Evolutionary conservation across 2,888 invertebrate species (phyloP).

Genomic region (Lycophotia porphyrea): DNA sequence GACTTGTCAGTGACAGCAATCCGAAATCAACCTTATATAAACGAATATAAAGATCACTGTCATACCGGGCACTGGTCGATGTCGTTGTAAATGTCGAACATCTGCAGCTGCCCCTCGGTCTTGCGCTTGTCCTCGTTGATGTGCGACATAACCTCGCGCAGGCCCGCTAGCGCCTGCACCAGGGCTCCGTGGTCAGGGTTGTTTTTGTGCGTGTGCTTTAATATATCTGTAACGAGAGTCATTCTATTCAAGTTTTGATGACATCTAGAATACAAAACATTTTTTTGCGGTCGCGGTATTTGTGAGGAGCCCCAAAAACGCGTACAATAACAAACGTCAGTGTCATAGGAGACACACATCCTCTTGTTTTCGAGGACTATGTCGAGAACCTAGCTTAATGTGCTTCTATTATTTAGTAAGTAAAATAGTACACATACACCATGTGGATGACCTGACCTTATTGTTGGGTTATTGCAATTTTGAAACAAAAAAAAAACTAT

Average conservation of each 20-base stretch:
- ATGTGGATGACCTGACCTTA: not conserved
- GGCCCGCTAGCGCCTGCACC: constrained; percentile 95
- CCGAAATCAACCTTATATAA: not conserved
- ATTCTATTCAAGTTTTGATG: not conserved
- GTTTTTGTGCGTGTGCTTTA: constrained; percentile 96
- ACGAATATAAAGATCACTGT: not conserved
- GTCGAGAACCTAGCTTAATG: not conserved
- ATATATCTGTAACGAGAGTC: constrained; percentile 92
- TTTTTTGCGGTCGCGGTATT: no score
- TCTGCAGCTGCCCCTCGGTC: constrained; percentile 98
- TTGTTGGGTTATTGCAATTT: no score
- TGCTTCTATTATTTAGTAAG: not conserved
- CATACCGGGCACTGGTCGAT: constrained; percentile 98
- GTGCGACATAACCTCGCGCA: constrained; percentile 98
- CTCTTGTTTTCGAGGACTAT: not conserved
- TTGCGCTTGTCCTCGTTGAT: constrained; percentile 99
- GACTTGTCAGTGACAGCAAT: not conserved
- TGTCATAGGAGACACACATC: not conserved
- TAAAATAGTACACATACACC: not conserved
- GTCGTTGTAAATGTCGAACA: constrained; percentile 99
- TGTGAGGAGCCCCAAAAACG: no score
- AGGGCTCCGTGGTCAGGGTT: constrained; percentile 97
- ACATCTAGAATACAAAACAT: no score
- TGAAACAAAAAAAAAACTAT: not conserved
- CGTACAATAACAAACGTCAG: not conserved